phyloP scores from a whole-genome alignment of 2,797 vertebrate genomes.

The Lateolabrax maculatus region DNA sequence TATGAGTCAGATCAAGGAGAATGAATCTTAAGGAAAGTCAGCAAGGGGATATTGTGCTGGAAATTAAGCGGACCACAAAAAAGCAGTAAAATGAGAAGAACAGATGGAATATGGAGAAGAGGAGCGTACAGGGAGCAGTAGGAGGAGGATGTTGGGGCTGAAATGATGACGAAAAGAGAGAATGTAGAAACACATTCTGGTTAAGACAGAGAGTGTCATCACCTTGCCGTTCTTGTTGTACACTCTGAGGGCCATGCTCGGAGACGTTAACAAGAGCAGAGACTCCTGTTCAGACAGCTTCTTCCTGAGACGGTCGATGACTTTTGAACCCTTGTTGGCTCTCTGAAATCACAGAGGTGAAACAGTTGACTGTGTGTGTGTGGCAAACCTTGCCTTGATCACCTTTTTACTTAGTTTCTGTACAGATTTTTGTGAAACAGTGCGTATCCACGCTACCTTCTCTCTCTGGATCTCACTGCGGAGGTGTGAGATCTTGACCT shows the following conservation, averaged over 20 bases:
- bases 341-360: conserved; percentile 84
- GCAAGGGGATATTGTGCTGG: background rate
- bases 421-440: background rate
- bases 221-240: conserved; percentile 97
- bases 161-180: background rate
- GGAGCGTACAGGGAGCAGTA: background rate
- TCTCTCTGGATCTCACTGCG: conserved; percentile 97
- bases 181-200: background rate
- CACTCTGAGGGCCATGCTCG: conserved; percentile 94
- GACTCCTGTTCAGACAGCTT: conserved; percentile 98
- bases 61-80: background rate
- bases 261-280: conserved; percentile 93
- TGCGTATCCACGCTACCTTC: conserved; percentile 84
- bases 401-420: background rate
- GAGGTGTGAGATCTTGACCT: conserved; percentile 98
- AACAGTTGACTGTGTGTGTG: background rate
- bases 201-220: conserved; percentile 33
- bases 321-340: conserved; percentile 96
- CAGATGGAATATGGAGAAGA: conserved; percentile 13
- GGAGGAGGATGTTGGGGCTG: background rate
- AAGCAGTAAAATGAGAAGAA: conserved; percentile 20
- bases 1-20: background rate
- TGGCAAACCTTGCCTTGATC: background rate
- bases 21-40: conserved; percentile 3
- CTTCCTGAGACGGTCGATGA: conserved; percentile 94